Evolutionary conservation across 2,113 vertebrate species (phyloP).

Genomic region (Oryzias curvinotus): DNA sequence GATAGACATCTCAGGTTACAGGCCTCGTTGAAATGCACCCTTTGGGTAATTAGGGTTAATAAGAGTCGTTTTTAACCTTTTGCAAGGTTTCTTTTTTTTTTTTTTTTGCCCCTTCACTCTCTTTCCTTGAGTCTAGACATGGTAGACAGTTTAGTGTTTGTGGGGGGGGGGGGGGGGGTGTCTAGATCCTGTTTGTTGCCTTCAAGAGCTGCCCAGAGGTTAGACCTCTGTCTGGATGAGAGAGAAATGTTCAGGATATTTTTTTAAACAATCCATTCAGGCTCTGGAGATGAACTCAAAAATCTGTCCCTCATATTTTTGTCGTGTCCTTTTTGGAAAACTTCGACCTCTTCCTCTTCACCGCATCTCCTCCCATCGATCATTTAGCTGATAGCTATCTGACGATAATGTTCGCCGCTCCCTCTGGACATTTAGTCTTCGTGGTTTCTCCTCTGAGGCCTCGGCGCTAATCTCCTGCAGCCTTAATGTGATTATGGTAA

Average conservation of each 20-base stretch:
- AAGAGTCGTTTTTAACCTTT: slow-evolving; percentile 71
- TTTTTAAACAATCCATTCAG: not conserved
- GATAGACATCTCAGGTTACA: slow-evolving; percentile 75
- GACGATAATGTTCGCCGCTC: slow-evolving; percentile 27
- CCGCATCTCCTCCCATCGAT: slow-evolving; percentile 4
- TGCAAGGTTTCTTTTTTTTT: slow-evolving; percentile 40
- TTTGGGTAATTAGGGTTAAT: slow-evolving; percentile 80
- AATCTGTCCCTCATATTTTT: not conserved
- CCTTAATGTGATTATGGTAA: slow-evolving; percentile 96
- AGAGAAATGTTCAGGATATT: slow-evolving; percentile 25
- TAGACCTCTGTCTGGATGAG: slow-evolving; percentile 48
- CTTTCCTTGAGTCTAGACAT: slow-evolving; percentile 37
- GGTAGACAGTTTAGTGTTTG: slow-evolving; percentile 33
- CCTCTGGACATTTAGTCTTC: slow-evolving; percentile 45
- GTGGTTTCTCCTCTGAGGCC: slow-evolving; percentile 75
- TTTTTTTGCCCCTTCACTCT: not conserved
- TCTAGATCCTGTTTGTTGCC: slow-evolving; percentile 45
- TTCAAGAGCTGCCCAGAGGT: slow-evolving; percentile 59
- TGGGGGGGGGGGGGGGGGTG: not conserved
- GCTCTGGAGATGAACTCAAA: no score
- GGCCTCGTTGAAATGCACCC: slow-evolving; percentile 63
- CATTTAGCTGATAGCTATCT: slow-evolving; percentile 29
- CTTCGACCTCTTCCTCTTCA: slow-evolving; percentile 7
- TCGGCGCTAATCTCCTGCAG: slow-evolving; percentile 78
- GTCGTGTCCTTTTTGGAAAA: not conserved